Conservation (phyloP, 2,113 vertebrate species). For the Vidua chalybeata region DNA sequence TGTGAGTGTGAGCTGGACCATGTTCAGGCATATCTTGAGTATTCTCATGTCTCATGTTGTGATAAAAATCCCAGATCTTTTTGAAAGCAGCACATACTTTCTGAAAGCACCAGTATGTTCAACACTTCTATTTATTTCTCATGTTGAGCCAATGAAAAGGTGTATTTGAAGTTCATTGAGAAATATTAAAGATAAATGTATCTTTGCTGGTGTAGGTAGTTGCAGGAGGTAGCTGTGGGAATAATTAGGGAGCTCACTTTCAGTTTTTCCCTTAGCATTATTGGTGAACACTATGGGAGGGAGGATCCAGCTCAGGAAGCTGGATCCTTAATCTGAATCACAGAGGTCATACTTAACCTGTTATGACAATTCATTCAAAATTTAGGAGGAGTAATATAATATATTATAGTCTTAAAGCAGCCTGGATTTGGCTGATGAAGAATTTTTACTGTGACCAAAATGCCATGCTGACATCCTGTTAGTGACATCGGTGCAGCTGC, state of each 20-base stretch:
- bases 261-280: neutral
- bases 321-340: neutral
- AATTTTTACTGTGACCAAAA: neutral
- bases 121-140: neutral
- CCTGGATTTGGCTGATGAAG: neutral
- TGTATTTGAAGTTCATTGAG: neutral
- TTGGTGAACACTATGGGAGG: rapidly evolving
- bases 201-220: neutral
- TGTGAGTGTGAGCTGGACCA: neutral
- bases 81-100: neutral
- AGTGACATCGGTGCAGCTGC: neutral
- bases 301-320: neutral
- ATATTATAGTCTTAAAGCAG: neutral
- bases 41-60: neutral
- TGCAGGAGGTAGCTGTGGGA: neutral
- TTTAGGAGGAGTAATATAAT: neutral
- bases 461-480: neutral
- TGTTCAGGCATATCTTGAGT: neutral
- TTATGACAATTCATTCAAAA: neutral
- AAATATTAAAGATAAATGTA: neutral
- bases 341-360: neutral
- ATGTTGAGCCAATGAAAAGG: neutral
- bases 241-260: neutral
- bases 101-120: neutral
- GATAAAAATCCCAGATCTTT: neutral